Base-by-base conservation (phyloP, 2,888 invertebrate genomes). In the Megaustenia siamemsis region DNA sequence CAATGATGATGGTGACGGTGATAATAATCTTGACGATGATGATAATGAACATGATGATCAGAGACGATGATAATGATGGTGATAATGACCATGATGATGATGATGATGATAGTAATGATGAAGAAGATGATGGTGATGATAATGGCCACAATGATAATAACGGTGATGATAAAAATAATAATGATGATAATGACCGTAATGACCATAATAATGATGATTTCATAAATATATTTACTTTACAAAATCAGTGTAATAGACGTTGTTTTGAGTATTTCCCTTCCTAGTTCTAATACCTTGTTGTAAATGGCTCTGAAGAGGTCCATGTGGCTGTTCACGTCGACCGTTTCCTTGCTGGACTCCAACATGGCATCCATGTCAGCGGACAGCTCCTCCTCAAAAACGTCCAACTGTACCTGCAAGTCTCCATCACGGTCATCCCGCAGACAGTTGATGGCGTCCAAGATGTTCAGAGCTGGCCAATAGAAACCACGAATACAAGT, bases 261-360 rank as follows among this genome's bases (percentile, higher is more conserved):
- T n/a, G n/a, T n/a, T n/a, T n/a, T n/a, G n/a, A n/a, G n/a, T n/a
- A n/a, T n/a, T n/a, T n/a, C n/a, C n/a, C n/a, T n/a, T n/a, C n/a
- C n/a, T n/a, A n/a, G 4, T 56, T 24, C 56, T 56, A 24, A 53
- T 94, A 97, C 98, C 96, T 98, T 97, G 94, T 97, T 96, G 87
- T 98, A 95, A 92, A 98, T 97, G 89, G 98, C 97, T 93, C 97
- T 97, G 95, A 98, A 98, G 78, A 98, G 97, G 93, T 98, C 98
- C 88, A 98, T 95, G 92, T 97, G 98, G 75, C 97, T 97, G 93
- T 96, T 98, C 89, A 98, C 96, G 95, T 98, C 98, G 92, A 98
- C 97, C 21, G 92, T 92, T 76, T 97, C 97, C 0, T 93, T 92
- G 53, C 87, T 89, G 77, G 89, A 86, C 5, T 93, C 94, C 35